Conservation (phyloP, 2,888 invertebrate species). For the Drosophila monieri region DNA sequence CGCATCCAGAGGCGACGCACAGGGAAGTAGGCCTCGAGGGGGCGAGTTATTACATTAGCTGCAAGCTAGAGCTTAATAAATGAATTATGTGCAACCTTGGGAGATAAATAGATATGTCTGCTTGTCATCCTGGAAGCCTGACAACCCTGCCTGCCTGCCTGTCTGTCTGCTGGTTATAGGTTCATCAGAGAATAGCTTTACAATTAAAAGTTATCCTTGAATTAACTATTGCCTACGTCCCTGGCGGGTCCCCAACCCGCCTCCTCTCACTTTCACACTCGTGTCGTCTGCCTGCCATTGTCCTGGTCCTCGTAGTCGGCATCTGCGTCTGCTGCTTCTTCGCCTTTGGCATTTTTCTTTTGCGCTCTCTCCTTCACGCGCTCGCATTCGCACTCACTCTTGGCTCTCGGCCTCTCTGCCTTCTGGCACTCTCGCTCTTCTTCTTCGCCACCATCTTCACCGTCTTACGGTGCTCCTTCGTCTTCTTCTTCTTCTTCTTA, state of each 20-base stretch:
- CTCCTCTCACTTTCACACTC: not conserved
- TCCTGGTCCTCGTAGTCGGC: constrained; percentile 46
- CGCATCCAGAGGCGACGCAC: constrained; percentile 33
- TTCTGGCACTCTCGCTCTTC: constrained; percentile 2
- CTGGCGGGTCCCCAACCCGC: not conserved
- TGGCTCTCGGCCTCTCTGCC: not conserved
- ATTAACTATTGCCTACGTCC: not conserved
- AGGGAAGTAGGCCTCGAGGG: constrained; percentile 4
- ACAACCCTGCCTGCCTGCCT: too few species aligned
- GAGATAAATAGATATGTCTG: not conserved
- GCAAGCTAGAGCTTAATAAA: constrained; percentile 1
- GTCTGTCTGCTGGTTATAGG: not conserved
- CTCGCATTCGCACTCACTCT: constrained; percentile 7
- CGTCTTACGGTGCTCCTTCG: constrained; percentile 2
- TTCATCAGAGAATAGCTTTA: constrained; percentile 1
- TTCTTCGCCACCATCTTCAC: constrained; percentile 14
- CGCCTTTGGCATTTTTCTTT: constrained; percentile 64
- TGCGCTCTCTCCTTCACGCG: constrained; percentile 34
- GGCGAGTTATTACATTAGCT: constrained; percentile 2
- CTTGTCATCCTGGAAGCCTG: not conserved
- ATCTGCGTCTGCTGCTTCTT: constrained; percentile 29
- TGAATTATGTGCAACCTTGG: not conserved
- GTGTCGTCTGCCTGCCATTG: constrained; percentile 40
- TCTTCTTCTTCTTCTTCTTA: constrained; percentile 19
- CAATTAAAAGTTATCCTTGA: constrained; percentile 2